phyloP scores from a whole-genome alignment of 37 sponge, comb jelly and placozoan species.

The Petrosia ficiformis region DNA sequence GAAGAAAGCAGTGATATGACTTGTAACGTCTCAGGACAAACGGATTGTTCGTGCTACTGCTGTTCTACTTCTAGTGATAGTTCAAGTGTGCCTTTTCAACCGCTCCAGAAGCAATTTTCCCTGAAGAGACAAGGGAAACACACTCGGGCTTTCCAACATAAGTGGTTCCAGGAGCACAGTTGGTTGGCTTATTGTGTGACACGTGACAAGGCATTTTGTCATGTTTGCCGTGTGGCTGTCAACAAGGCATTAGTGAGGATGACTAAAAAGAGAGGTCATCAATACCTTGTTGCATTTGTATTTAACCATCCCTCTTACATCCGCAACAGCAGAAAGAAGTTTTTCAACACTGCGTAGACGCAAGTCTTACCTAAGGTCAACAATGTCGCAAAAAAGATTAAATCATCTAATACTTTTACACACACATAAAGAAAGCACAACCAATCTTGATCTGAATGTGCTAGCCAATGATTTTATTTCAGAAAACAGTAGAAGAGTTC shows the following conservation, averaged over 20 bases:
- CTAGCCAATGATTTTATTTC: background rate
- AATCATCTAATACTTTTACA: background rate
- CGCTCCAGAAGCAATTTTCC: too few species aligned
- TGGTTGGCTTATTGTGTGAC: background rate
- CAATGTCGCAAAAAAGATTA: background rate
- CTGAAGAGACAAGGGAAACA: background rate
- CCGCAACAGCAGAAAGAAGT: background rate
- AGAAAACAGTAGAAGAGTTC: background rate
- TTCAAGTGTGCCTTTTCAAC: too few species aligned
- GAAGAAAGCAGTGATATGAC: too few species aligned
- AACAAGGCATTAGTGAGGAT: background rate
- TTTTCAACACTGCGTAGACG: background rate
- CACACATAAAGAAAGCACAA: background rate
- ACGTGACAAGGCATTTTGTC: background rate
- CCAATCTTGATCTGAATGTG: background rate
- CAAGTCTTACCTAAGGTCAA: background rate
- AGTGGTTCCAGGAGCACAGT: background rate
- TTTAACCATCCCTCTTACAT: background rate
- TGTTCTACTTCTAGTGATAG: too few species aligned
- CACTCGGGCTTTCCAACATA: background rate
- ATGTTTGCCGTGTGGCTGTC: background rate
- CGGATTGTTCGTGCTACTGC: too few species aligned
- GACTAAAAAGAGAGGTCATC: background rate
- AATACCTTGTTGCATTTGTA: background rate
- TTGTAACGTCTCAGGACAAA: too few species aligned